Base-by-base conservation (phyloP, 2,113 vertebrate species). In the Gavialis gangeticus region DNA sequence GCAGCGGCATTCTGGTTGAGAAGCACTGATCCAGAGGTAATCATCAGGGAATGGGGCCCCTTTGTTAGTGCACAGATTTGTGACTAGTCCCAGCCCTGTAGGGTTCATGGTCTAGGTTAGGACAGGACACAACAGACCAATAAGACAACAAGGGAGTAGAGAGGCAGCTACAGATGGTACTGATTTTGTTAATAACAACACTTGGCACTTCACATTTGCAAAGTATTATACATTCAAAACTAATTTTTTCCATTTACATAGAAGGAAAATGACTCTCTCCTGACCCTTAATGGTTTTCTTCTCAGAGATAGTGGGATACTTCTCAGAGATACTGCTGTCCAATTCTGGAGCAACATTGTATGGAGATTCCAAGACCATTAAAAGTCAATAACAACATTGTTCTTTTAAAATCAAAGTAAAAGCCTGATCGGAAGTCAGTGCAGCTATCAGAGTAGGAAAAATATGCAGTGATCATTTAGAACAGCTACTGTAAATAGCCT, bases 371-470 rank as follows among this genome's bases (percentile, higher is more conserved):
- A 60, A 55, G 22, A 90, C 10, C 28, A 85, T 73, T 83, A 37
- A 78, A 60, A 77, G 75, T n/a, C 85, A 86, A 90, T 0, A 58
- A 27, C 22, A 82, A 89, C 13, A 95, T 75, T 83, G 10, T 78
- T 84, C 94, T 16, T 85, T 92, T 71, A 71, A 88, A 82, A 88
- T 60, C 71, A 77, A 24, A 13, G 6, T 27, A 85, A 62, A 96
- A 86, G 7, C 57, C 16, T 89, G 79, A 93, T 83, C 55, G 92
- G 75, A 92, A 92, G 28, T 80, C 63, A 83, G 18, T 5, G 2
- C 77, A 85, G 80, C 4, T 12, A 90, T 77, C 79, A 88, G 84
- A 95, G 90, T 7, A 88, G 76, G 55, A 85, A 90, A 96, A 55
- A 87, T 24, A 94, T 24, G 18, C 62, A 93, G 84, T 13, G 37